These are phyloP conservation scores for Eupsilia transversa DNA, from an alignment of 2,888 invertebrate species.

Conservation along the genomic window DNA sequence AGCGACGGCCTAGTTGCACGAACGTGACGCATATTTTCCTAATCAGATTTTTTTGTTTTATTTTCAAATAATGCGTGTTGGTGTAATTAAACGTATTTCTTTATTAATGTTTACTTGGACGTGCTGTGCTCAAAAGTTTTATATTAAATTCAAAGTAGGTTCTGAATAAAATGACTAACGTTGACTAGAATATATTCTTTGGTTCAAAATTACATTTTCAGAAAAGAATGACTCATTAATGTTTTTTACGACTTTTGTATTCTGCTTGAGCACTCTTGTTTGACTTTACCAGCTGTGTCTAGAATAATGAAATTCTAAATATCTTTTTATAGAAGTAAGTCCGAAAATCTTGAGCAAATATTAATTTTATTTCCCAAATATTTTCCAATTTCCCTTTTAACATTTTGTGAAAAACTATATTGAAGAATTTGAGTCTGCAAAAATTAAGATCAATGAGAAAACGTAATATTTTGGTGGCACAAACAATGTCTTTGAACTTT, in stretches of 20 bases:
- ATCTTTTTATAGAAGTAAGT: not conserved
- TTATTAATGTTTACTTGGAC: not conserved
- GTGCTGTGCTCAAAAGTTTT: not conserved
- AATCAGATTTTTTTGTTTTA: not conserved
- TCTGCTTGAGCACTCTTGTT: conserved; percentile 10
- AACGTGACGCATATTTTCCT: not conserved
- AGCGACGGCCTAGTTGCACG: not conserved
- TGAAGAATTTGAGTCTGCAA: not conserved
- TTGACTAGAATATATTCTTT: not conserved
- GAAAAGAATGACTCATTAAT: conserved; percentile 13
- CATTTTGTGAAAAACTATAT: conserved; percentile 12
- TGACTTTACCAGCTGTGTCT: conserved; percentile 14
- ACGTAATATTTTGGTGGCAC: conserved; percentile 27
- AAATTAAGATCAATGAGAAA: conserved; percentile 38
- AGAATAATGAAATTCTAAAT: conserved; percentile 27
- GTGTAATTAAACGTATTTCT: not conserved
- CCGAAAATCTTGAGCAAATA: conserved; percentile 3
- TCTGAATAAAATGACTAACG: not conserved
- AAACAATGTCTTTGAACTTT: conserved; percentile 55
- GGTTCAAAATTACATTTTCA: not conserved
- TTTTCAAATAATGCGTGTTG: too few species aligned
- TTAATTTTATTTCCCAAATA: conserved; percentile 25
- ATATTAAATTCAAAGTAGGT: not conserved
- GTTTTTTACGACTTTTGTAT: conserved; percentile 16
- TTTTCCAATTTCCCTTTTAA: conserved; percentile 10